Conservation (phyloP, 1,140 invertebrate species). For the Calosoma granatense region DNA sequence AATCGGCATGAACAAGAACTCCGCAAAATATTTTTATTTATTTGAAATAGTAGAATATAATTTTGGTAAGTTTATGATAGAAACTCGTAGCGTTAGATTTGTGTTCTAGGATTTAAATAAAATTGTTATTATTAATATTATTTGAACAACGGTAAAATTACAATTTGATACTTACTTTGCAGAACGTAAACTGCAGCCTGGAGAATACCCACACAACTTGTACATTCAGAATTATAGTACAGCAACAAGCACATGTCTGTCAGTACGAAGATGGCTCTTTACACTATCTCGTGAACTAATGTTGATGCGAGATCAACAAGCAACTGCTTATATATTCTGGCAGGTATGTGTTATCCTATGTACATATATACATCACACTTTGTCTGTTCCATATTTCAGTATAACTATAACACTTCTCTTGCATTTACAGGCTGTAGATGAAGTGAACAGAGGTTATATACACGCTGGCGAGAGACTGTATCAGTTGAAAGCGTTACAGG, state of each 20-base stretch:
- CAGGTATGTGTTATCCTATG: conserved; percentile 41
- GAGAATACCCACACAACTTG: conserved; percentile 92
- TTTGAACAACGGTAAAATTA: neutral
- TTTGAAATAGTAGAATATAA: conserved; percentile 98
- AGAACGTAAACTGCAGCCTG: conserved; percentile 89
- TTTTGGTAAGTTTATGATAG: conserved; percentile 57
- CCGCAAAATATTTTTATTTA: conserved; percentile 87
- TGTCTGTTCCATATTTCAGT: too few relatives aligned
- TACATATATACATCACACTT: conserved; percentile 16
- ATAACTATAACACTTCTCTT: too few relatives aligned
- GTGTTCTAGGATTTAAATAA: neutral
- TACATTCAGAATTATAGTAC: conserved; percentile 99
- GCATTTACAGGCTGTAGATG: conserved; percentile 85
- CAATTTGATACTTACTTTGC: conserved; percentile 30
- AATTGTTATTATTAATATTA: conserved; percentile 1
- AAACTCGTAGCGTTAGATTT: conserved; percentile 2
- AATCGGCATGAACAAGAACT: conserved; percentile 67
- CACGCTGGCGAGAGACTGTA: conserved; percentile 82
- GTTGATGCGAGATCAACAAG: conserved; percentile 49
- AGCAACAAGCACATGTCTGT: conserved; percentile 93
- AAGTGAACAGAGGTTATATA: conserved; percentile 88
- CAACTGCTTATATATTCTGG: conserved; percentile 68
- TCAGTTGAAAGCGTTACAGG: conserved; percentile 90
- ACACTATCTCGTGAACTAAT: conserved; percentile 61
- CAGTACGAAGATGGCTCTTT: conserved; percentile 91